These are phyloP conservation scores for Tipula helvola DNA, from an alignment of 2,888 invertebrate species.

Conservation along the genomic window DNA sequence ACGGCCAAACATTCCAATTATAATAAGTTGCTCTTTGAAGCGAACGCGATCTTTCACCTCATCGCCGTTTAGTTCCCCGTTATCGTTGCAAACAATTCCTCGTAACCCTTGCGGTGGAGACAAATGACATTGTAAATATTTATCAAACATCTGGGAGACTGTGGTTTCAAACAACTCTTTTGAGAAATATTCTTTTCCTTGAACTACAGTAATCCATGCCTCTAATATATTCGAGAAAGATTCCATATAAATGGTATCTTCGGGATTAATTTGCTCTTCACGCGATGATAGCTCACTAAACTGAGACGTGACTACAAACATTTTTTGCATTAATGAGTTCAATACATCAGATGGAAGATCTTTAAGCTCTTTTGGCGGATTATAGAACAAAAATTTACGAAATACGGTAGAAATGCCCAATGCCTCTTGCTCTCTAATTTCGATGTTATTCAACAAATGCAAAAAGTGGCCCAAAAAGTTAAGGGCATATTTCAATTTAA, in stretches of 20 bases:
- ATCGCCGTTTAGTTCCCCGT: constrained; percentile 45
- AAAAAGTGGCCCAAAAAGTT: constrained; percentile 48
- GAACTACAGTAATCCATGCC: constrained; percentile 42
- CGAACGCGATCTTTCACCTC: constrained; percentile 54
- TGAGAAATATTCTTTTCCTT: constrained; percentile 25
- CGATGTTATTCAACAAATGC: constrained; percentile 43
- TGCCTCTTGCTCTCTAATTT: constrained; percentile 51
- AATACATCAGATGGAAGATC: constrained; percentile 37
- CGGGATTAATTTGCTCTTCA: constrained; percentile 43
- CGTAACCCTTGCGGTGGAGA: constrained; percentile 59
- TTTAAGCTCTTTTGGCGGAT: constrained; percentile 36
- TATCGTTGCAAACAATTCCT: constrained; percentile 27
- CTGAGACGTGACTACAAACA: constrained; percentile 48
- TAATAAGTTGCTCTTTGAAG: constrained; percentile 59
- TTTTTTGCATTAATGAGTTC: constrained; percentile 44
- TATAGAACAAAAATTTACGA: constrained; percentile 47
- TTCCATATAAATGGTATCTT: constrained; percentile 47
- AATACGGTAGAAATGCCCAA: constrained; percentile 54
- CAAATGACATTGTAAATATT: constrained; percentile 66
- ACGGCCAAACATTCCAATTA: constrained; percentile 45
- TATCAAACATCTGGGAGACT: constrained; percentile 55
- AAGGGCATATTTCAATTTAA: constrained; percentile 42
- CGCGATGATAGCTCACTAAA: constrained; percentile 51
- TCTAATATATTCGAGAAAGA: constrained; percentile 56
- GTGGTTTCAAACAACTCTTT: constrained; percentile 29